These are phyloP conservation scores for Ptychoptera contaminata DNA, from an alignment of 2,888 invertebrate species.

Conservation along the genomic window DNA sequence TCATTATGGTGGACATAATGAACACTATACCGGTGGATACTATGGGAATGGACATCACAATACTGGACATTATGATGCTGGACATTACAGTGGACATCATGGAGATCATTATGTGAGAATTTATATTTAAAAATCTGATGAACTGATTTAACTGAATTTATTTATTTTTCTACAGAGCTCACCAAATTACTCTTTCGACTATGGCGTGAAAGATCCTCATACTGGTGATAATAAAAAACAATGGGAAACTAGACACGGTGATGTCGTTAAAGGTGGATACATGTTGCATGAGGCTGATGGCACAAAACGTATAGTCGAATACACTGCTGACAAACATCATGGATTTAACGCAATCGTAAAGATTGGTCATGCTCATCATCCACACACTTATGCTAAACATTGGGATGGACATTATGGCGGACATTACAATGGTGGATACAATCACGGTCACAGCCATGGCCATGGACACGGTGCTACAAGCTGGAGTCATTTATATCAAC, in stretches of 20 bases:
- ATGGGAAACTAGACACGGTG: constrained; percentile 28
- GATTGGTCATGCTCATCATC: constrained; percentile 15
- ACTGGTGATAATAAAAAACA: constrained; percentile 24
- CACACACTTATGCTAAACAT: constrained; percentile 6
- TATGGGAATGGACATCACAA: neutral
- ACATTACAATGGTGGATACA: constrained; percentile 4
- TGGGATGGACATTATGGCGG: constrained; percentile 1
- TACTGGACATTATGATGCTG: constrained; percentile 16
- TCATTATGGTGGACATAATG: no score
- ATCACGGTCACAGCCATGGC: constrained; percentile 1
- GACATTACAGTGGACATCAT: constrained; percentile 11
- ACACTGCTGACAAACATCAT: constrained; percentile 21
- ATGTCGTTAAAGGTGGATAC: constrained; percentile 27
- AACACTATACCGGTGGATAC: no score
- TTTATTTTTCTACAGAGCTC: constrained; percentile 14
- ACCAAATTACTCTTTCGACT: constrained; percentile 22
- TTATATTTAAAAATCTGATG: neutral
- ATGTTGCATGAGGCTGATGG: constrained; percentile 25
- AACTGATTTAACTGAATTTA: neutral
- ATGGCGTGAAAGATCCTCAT: constrained; percentile 22
- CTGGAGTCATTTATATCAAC: no score
- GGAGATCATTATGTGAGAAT: neutral
- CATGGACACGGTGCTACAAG: constrained; percentile 1
- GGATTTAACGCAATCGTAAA: constrained; percentile 24
- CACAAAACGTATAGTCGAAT: constrained; percentile 23